Evolutionary conservation across 2,113 vertebrate genomes (phyloP).

Genomic region (Eidolon helvum): DNA sequence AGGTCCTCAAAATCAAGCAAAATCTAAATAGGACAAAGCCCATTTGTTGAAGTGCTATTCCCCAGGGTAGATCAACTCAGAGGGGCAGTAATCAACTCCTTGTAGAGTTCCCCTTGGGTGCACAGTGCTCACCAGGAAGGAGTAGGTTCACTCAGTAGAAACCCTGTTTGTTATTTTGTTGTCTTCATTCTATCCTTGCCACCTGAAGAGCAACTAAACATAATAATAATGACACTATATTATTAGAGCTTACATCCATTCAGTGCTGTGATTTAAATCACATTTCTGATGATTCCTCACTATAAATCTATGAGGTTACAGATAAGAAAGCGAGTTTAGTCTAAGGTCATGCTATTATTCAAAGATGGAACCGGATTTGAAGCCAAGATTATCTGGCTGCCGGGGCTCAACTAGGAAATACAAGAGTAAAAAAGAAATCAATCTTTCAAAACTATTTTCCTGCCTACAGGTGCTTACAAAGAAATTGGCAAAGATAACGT

Average conservation of each 20-base stretch:
- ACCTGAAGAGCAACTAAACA: neutral
- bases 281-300: neutral
- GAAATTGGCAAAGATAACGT: constrained; percentile 1
- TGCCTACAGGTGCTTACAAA: neutral
- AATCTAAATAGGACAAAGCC: neutral
- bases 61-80: rapidly evolving
- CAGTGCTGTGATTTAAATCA: neutral
- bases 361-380: neutral
- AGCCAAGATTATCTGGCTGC: constrained; percentile 6
- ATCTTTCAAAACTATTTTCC: neutral
- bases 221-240: neutral
- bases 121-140: neutral
- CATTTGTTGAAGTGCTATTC: neutral
- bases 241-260: neutral
- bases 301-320: neutral
- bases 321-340: neutral
- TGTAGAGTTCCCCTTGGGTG: neutral
- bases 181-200: neutral
- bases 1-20: neutral
- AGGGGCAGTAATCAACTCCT: neutral
- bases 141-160: neutral
- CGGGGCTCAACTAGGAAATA: neutral
- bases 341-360: neutral
- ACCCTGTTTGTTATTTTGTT: neutral
- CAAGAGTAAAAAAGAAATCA: neutral